phyloP scores from a whole-genome alignment of 2,113 vertebrate species.

The Acanthisitta chloris region DNA sequence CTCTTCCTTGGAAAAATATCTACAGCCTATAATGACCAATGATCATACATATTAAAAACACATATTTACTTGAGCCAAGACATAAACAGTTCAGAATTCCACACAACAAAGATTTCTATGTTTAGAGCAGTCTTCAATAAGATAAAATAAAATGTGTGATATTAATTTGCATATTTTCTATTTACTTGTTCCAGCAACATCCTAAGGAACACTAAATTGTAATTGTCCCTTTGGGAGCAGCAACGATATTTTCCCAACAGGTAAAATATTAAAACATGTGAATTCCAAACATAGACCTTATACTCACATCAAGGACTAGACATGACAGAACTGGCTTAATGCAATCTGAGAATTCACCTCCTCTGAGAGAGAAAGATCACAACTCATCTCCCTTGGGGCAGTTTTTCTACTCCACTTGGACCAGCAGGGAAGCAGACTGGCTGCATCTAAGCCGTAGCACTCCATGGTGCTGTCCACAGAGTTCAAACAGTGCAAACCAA shows the following conservation, averaged over 20 bases:
- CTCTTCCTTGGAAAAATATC: neutral
- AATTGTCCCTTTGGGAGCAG: neutral
- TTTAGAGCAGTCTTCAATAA: neutral
- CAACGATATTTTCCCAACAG: neutral
- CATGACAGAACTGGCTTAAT: neutral
- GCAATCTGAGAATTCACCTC: neutral
- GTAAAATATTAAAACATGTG: neutral
- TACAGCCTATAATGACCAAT: neutral
- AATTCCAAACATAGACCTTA: neutral
- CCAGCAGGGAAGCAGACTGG: neutral
- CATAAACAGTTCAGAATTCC: neutral
- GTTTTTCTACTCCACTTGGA: neutral
- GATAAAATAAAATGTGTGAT: neutral
- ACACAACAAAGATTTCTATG: neutral
- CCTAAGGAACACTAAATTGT: neutral
- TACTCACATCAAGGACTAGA: neutral
- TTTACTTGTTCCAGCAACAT: neutral
- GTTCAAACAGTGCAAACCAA: neutral
- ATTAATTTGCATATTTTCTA: neutral
- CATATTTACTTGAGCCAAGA: neutral
- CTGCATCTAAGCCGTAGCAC: neutral
- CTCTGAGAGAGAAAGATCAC: neutral
- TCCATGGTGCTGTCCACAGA: neutral
- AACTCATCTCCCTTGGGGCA: neutral
- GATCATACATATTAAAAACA: neutral